Base-by-base conservation (phyloP, 2,797 vertebrate genomes). In the Numenius phaeopus region DNA sequence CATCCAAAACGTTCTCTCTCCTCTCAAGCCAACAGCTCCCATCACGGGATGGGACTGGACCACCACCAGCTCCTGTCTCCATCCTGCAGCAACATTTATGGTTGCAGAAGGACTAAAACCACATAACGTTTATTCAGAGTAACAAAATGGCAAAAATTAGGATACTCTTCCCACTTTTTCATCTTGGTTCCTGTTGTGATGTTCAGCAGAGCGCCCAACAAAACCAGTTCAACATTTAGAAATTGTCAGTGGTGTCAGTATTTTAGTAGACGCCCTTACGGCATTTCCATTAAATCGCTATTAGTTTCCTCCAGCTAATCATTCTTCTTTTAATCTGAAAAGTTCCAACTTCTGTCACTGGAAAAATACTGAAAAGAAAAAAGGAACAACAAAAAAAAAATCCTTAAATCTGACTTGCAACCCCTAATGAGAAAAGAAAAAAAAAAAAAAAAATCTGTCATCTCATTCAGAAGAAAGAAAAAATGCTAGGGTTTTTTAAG, bases 401-500 rank as follows among this genome's bases (percentile, higher is more conserved):
- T 62, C 47, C 67, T 93, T 72, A 95, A 93, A 87, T 83, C 81
- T 92, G 89, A 96, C 90, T 96, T 95, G 72, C 85, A 97, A 77
- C 61, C 78, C 40, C 90, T 97, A 97, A 98, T 95, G 94, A 97
- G 89, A 95, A 96, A 91, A 87, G 57, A 40, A 91, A 96, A 93
- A 90, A 96, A 92, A 94, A 87, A 80, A 72, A 9, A 83, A 85
- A 90, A 95, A 96, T 90, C 93, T 97, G 94, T 97, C 93, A 98
- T 92, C 94, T 97, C 97, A 97, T 98, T 97, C 96, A 97, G 95
- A 97, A 96, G 97, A 89, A 91, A 76, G 91, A 97, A 97, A 97
- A 97, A 97, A 97, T 78, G 84, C 47, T 89, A 82, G 67, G 9
- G 58, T 95, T 96, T 97, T 97, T 79, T 1, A 97, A 97, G 97